phyloP scores from a whole-genome alignment of 2,888 invertebrate species.

The Chymomyza caudatula region DNA sequence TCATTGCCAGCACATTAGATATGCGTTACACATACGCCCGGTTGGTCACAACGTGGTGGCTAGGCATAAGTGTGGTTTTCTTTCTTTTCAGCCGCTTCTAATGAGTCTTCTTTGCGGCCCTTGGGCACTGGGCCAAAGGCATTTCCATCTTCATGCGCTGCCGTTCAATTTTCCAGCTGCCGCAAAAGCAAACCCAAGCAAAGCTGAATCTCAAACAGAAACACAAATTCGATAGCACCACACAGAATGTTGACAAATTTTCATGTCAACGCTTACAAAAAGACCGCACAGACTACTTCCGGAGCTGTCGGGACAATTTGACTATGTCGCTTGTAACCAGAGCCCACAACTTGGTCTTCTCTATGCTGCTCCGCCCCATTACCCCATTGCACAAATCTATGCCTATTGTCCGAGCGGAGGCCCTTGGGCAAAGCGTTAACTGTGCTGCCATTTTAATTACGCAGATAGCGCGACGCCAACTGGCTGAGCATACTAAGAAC shows the following conservation, averaged over 20 bases:
- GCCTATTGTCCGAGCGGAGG: not conserved
- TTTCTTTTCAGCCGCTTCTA: not conserved
- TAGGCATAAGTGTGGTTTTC: not conserved
- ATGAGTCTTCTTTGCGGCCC: not conserved
- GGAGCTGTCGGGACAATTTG: not conserved
- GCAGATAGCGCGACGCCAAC: constrained; percentile 31
- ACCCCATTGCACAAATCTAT: not conserved
- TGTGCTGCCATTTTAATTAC: constrained; percentile 39
- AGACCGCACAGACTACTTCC: constrained; percentile 1
- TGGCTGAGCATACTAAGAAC: not conserved
- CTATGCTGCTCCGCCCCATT: not conserved
- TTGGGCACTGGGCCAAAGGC: not conserved
- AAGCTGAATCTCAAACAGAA: not conserved
- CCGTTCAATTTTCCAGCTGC: not conserved
- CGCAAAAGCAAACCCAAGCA: not conserved
- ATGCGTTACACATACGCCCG: not conserved
- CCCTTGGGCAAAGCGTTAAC: constrained; percentile 1
- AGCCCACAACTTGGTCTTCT: not conserved
- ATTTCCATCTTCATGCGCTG: not conserved
- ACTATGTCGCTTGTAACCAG: not conserved
- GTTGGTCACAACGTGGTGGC: not conserved
- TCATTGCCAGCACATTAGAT: constrained; percentile 4
- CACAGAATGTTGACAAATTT: not conserved
- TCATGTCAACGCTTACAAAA: not conserved
- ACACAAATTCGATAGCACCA: not conserved